A percentile compares a stretch with the other conserved stretches of the same genome.
Evolutionary conservation across 2,113 vertebrate genomes (phyloP).

Genomic region (Oplegnathus fasciatus): DNA sequence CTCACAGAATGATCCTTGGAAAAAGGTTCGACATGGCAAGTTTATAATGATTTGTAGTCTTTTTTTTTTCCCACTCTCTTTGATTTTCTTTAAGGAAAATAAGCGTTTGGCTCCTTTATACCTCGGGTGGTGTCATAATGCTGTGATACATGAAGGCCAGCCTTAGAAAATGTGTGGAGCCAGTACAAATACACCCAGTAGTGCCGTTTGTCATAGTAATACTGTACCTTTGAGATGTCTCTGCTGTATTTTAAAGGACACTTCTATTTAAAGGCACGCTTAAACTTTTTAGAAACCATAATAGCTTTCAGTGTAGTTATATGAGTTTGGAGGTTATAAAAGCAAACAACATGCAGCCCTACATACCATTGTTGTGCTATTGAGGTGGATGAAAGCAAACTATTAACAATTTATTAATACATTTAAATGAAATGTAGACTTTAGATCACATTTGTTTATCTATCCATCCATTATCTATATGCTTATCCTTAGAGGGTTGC

Average conservation of each 20-base stretch:
- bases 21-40: not conserved
- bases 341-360: not conserved
- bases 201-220: not conserved
- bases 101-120: not conserved
- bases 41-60: slow-evolving; percentile 28
- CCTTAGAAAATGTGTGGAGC: not conserved
- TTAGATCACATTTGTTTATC: not conserved
- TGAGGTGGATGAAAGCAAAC: not conserved
- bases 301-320: not conserved
- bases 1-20: slow-evolving; percentile 12
- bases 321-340: not conserved
- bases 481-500: too few relatives aligned
- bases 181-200: not conserved
- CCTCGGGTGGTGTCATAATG: not conserved
- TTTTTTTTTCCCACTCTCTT: slow-evolving; percentile 1
- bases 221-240: not conserved
- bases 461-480: too few relatives aligned
- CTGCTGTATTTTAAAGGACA: slow-evolving; percentile 11
- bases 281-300: not conserved
- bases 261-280: slow-evolving; percentile 17
- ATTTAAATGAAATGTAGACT: not conserved
- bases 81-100: slow-evolving; percentile 2
- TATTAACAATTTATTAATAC: not conserved
- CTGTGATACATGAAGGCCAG: slow-evolving; percentile 18
- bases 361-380: not conserved